These are phyloP conservation scores for Venusia cambrica DNA, from an alignment of 2,888 invertebrate genomes.

Conservation along the genomic window DNA sequence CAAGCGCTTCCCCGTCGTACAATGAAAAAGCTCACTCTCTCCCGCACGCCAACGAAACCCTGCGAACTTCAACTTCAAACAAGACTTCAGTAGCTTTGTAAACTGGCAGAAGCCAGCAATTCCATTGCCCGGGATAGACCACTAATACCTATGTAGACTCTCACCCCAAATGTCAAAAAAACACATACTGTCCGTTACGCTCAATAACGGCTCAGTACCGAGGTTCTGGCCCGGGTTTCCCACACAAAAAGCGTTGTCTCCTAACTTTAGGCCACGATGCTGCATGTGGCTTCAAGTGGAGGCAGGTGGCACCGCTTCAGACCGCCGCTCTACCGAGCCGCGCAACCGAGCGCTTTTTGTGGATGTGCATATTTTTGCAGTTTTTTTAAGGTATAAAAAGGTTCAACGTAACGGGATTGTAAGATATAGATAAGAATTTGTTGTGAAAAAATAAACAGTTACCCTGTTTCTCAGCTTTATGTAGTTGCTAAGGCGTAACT, in stretches of 20 bases:
- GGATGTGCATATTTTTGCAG: constrained; percentile 1
- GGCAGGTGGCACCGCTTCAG: constrained; percentile 42
- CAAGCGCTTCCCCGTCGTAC: too few species aligned
- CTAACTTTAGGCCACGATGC: not conserved
- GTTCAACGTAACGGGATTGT: constrained; percentile 1
- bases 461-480: too few species aligned
- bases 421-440: not conserved
- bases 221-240: constrained; percentile 2
- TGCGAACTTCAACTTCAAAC: too few species aligned
- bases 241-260: constrained; percentile 10
- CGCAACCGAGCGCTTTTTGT: constrained; percentile 15
- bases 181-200: constrained; percentile 1
- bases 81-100: too few species aligned
- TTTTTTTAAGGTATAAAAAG: constrained; percentile 5
- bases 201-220: constrained; percentile 10
- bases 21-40: too few species aligned
- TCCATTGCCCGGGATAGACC: too few species aligned
- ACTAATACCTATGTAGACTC: too few species aligned
- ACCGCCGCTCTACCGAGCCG: constrained; percentile 17
- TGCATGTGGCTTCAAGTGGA: constrained; percentile 51
- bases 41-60: too few species aligned
- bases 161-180: too few species aligned
- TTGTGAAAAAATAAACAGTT: too few species aligned
- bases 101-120: too few species aligned
- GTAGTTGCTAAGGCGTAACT: too few species aligned